Evolutionary conservation across 2,113 vertebrate species (phyloP).

Genomic region (Cyphomyrus plagiostoma): DNA sequence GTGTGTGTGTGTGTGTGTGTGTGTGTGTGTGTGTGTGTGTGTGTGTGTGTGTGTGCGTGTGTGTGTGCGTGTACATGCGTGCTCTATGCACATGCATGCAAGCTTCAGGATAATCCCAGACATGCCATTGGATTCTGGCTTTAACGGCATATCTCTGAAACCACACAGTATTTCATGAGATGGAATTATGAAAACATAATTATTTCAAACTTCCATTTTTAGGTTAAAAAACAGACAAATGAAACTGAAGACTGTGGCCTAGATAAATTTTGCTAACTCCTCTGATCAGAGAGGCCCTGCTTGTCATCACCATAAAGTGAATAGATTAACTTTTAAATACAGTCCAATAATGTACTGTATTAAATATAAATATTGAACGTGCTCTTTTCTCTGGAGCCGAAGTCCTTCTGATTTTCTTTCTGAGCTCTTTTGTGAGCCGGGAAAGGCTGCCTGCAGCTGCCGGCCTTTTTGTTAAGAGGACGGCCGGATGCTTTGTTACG

Average conservation of each 20-base stretch:
- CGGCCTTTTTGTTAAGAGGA: not conserved
- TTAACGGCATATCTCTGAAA: too few relatives aligned
- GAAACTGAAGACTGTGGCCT: conserved; percentile 58
- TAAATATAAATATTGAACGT: conserved; percentile 18
- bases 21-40: not conserved
- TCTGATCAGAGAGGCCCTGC: conserved; percentile 60
- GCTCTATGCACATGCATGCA: not conserved
- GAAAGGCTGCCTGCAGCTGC: conserved; percentile 16
- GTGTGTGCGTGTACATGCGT: not conserved
- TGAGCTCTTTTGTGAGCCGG: conserved; percentile 7
- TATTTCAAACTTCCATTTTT: conserved; percentile 9
- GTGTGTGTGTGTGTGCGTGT: not conserved
- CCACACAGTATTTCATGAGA: not conserved
- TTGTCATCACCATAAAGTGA: conserved; percentile 65
- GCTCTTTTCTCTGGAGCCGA: conserved; percentile 49
- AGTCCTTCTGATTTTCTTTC: conserved; percentile 43
- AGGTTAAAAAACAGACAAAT: conserved; percentile 37
- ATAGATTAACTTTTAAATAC: conserved; percentile 70
- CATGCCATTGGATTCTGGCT: not conserved
- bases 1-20: not conserved
- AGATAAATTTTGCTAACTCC: conserved; percentile 56
- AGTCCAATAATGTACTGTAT: conserved; percentile 13
- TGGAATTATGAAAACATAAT: not conserved
- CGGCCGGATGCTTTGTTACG: not conserved
- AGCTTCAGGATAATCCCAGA: not conserved